Evolutionary conservation across 1,140 invertebrate species (phyloP).

Genomic region (Papilio aristodemus): DNA sequence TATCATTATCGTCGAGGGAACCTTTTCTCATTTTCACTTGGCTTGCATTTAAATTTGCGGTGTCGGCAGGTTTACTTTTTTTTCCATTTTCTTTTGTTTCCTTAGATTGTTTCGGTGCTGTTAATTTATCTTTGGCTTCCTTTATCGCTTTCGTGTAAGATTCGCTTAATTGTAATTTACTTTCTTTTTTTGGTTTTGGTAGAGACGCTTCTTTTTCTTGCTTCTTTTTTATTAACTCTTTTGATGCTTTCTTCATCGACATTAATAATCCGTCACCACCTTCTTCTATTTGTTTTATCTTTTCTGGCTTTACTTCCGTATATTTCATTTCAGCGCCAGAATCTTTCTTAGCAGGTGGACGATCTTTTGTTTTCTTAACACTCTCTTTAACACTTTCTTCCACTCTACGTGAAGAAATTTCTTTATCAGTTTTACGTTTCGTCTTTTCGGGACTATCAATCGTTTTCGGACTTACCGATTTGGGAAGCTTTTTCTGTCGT

Average conservation of each 20-base stretch:
- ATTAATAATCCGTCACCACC: constrained; percentile 12
- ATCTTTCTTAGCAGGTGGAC: neutral
- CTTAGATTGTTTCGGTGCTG: constrained; percentile 13
- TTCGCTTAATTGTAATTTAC: neutral
- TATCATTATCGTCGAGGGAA: constrained; percentile 48
- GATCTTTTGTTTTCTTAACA: neutral
- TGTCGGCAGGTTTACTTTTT: neutral
- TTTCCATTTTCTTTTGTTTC: constrained; percentile 11
- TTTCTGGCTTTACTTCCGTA: constrained; percentile 2
- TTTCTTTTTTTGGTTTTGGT: constrained; percentile 9
- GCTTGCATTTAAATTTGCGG: constrained; percentile 4
- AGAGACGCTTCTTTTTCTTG: neutral
- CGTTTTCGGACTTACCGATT: neutral
- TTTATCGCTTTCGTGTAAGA: neutral
- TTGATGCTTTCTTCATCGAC: neutral
- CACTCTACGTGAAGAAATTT: neutral
- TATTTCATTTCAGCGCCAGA: constrained; percentile 1
- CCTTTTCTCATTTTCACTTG: constrained; percentile 40
- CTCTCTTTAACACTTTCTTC: neutral
- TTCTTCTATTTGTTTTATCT: constrained; percentile 22
- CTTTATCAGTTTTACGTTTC: constrained; percentile 9
- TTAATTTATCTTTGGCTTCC: constrained; percentile 9
- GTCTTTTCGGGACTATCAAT: neutral
- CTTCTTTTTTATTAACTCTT: constrained; percentile 19
- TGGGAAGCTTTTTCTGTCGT: neutral